Conservation (phyloP, 2,888 invertebrate species). For the Amaurobius ferox region DNA sequence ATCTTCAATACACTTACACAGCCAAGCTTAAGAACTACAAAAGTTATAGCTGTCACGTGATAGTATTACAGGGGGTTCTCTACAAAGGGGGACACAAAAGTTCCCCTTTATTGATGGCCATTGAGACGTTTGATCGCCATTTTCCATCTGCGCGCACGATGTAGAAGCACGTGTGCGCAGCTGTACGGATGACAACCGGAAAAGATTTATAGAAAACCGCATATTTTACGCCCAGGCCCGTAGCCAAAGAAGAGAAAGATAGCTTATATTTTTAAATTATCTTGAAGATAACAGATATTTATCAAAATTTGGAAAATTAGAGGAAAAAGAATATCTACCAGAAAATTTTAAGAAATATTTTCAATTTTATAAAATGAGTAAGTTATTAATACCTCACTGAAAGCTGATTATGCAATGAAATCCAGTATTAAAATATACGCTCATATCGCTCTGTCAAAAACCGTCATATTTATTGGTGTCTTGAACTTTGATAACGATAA, state of each 20-base stretch:
- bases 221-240: slow-evolving; percentile 51
- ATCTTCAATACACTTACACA: not conserved
- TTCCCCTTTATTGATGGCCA: slow-evolving; percentile 59
- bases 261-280: not conserved
- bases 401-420: too few relatives aligned
- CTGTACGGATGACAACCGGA: slow-evolving; percentile 68
- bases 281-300: too few relatives aligned
- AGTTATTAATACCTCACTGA: too few relatives aligned
- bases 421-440: too few relatives aligned
- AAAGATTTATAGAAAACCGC: slow-evolving; percentile 71
- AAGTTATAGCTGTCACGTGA: slow-evolving; percentile 42
- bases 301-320: too few relatives aligned
- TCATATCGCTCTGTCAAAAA: too few relatives aligned
- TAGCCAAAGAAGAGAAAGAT: not conserved
- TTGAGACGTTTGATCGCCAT: slow-evolving; percentile 72
- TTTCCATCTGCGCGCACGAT: slow-evolving; percentile 68
- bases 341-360: too few relatives aligned
- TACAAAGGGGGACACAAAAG: not conserved
- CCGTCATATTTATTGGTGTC: too few relatives aligned
- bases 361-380: too few relatives aligned
- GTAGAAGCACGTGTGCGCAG: slow-evolving; percentile 65
- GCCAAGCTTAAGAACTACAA: slow-evolving; percentile 7
- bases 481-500: too few relatives aligned
- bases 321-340: too few relatives aligned
- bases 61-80: not conserved